Base-by-base conservation (phyloP, 2,113 vertebrate species). In the Boleophthalmus pectinirostris region DNA sequence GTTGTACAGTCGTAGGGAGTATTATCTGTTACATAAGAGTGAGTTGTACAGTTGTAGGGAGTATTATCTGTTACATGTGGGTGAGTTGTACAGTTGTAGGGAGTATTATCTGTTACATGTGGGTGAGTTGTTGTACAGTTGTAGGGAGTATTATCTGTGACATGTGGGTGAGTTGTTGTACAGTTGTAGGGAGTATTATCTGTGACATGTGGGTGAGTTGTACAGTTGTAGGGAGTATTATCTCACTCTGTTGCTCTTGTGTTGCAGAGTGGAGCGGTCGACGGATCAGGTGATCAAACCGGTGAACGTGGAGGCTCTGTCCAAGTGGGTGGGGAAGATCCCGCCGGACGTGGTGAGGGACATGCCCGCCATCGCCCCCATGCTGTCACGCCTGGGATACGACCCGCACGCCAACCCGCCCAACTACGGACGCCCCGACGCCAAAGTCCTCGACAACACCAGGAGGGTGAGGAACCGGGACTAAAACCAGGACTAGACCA, bases 251-350 rank as follows among this genome's bases (percentile, higher is more conserved):
- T n/a, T n/a, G n/a, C 18, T 20, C 49, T 6, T 20, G 10, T 73
- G 77, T 13, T 38, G 5, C 83, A 99, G 97, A 86, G 97, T 99
- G 85, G 97, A 99, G 90, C 87, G 97, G 80, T 98, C 97, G 33
- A 99, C 97, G 66, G 97, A 99, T 83, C 97, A 99, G 82, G 97
- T 99, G 68, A 96, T 99, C 92, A 98, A 99, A 77, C 97, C 97
- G 0, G 96, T 99, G 78, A 98, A 99, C 0, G 92, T 98, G 87
- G 97, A 96, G 77, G 97, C 97, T 0, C 92, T 99, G 68, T 97
- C 97, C 5, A 99, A 98, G 85, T 99, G 97, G 97, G 97, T 99
- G 38, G 97, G 97, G 65, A 98, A 98, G 89, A 98, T 99, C 66
- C 97, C 97, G 0, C 74, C 91, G 0, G 97, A 99, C 20, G 96